These are phyloP conservation scores for Hedychridium roseum DNA, from an alignment of 2,888 invertebrate species.

Conservation along the genomic window DNA sequence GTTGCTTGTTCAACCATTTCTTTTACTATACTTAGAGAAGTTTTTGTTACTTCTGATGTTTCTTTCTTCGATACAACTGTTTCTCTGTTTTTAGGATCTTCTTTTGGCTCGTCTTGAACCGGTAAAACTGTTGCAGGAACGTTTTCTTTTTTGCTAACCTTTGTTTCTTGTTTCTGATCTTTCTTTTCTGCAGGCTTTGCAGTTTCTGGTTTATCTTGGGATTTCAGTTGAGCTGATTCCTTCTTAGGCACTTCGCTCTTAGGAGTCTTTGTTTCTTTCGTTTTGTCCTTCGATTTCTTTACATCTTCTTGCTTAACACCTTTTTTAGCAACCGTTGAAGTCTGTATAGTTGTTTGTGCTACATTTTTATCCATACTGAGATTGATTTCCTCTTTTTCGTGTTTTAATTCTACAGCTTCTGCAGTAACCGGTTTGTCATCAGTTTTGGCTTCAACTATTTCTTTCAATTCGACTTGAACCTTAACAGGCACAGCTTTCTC, in stretches of 20 bases:
- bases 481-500: too few species aligned
- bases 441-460: conserved; percentile 52
- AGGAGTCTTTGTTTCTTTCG: conserved; percentile 6
- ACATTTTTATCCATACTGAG: conserved; percentile 35
- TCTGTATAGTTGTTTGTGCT: conserved; percentile 1
- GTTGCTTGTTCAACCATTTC: neutral
- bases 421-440: conserved; percentile 11
- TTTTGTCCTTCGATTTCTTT: conserved; percentile 8
- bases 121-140: too few species aligned
- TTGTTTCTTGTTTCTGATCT: conserved; percentile 4
- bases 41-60: too few species aligned
- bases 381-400: conserved; percentile 6
- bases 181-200: conserved; percentile 1
- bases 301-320: neutral
- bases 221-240: too few species aligned
- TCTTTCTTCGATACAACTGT: too few species aligned
- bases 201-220: too few species aligned
- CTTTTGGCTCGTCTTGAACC: too few species aligned
- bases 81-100: too few species aligned
- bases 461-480: conserved; percentile 60
- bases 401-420: conserved; percentile 6
- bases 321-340: conserved; percentile 12
- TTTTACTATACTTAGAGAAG: neutral
- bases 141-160: too few species aligned
- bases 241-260: conserved; percentile 12